phyloP scores from a whole-genome alignment of 1,140 invertebrate genomes.

The Habropoda laboriosa region DNA sequence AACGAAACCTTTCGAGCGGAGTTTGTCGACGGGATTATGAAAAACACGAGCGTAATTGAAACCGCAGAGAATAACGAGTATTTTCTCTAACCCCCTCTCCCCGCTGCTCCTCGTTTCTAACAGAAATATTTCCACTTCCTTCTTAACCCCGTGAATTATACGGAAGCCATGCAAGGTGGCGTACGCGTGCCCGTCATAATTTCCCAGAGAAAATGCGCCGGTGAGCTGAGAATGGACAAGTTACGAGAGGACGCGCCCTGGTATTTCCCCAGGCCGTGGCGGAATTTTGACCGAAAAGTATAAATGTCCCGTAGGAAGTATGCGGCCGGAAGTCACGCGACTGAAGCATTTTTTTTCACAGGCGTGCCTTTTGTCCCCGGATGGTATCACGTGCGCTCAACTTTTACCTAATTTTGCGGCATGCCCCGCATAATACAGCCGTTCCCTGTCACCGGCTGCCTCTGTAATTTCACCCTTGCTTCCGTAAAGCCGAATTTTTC shows the following conservation, averaged over 20 bases:
- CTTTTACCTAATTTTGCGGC: slow-evolving; percentile 22
- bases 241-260: neutral
- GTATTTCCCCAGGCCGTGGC: neutral
- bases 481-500: neutral
- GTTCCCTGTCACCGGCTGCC: neutral
- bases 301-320: slow-evolving; percentile 15
- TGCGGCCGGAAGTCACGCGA: slow-evolving; percentile 13
- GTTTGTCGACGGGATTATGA: neutral
- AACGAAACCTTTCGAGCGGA: neutral
- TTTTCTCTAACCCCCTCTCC: no score
- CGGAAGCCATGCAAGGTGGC: neutral
- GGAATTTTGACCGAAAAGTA: slow-evolving; percentile 37
- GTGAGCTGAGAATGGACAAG: slow-evolving; percentile 15
- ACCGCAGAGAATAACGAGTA: slow-evolving; percentile 1
- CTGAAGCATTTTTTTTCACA: slow-evolving; percentile 16
- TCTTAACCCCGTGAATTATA: slow-evolving; percentile 29
- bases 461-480: neutral
- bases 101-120: no score
- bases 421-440: neutral
- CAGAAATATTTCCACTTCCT: slow-evolving; percentile 4
- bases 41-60: slow-evolving; percentile 25
- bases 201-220: neutral
- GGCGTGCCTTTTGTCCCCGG: neutral
- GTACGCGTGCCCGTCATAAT: neutral
- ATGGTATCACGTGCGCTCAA: neutral